Evolutionary conservation across 30 jellyfish, hydroid and myxozoan genomes (phyloP), one percentile per base, ranked within the genome.

Genomic region (Aurelia coerulea): DNA sequence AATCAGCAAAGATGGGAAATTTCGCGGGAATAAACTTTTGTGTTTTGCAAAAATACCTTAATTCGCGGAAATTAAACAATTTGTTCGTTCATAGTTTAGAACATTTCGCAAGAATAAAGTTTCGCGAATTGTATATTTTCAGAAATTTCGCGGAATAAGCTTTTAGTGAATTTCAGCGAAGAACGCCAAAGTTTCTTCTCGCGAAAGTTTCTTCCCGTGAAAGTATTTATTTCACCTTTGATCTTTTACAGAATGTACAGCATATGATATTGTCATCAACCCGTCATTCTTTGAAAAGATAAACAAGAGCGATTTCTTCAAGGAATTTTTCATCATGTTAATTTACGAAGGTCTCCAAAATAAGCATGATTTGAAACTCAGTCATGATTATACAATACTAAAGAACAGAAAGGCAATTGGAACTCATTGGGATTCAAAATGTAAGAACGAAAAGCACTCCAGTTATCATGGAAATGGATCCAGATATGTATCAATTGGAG

Each of bases 391-490:
- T 77, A 71, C 8, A 34, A 83, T 94, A 1, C 72, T 94, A 31
- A 94, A 94, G 81, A 94, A 94, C 76, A 77, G 97, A n/a, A 94
- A 94, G 51, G 96, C 97, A 12, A 78, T 94, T 79, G 98, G 98
- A n/a, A 82, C 97, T 1, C 83, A n/a, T 94, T 29, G 91, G 80
- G 70, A 76, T 88, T 90, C 97, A 88, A 73, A 81, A 72, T 54
- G 98, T 94, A 13, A 76, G 97, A 13, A 88, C 93, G 16, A 94
- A 80, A 65, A 85, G 97, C 68, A 94, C 94, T 19, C 98, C 98
- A 15, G 96, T 94, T 68, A 94, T 94, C 8, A 84, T 94, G 97
- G 98, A 94, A 56, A 89, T 94, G 97, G 97, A 94, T 56, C 60
- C 78, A 5, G 85, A 71, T 8, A 84, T 79, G 95, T 88, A 88